phyloP scores from a whole-genome alignment of 2,797 vertebrate genomes.

The Coreius guichenoti region DNA sequence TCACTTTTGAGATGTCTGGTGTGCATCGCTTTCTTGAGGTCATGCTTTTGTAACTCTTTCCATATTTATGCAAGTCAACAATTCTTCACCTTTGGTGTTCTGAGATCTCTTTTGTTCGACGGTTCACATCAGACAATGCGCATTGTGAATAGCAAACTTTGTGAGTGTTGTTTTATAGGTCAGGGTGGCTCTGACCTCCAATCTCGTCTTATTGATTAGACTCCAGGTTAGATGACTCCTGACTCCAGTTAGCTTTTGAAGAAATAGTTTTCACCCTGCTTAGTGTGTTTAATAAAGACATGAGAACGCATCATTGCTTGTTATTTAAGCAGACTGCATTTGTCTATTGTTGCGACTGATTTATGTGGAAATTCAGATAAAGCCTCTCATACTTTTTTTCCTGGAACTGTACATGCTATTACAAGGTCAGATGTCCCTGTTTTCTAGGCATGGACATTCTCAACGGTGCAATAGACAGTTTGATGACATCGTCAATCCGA shows the following conservation, averaged over 20 bases:
- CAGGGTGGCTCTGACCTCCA: slow-evolving; percentile 6
- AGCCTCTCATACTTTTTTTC: background rate
- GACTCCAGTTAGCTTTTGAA: background rate
- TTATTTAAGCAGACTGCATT: background rate
- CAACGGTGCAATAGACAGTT: slow-evolving; percentile 90
- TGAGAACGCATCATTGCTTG: slow-evolving; percentile 1
- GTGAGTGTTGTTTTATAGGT: slow-evolving; percentile 5
- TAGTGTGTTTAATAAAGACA: background rate
- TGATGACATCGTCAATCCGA: slow-evolving; percentile 82
- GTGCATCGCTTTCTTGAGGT: background rate
- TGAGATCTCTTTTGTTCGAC: background rate
- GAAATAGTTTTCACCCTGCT: background rate
- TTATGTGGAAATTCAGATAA: background rate
- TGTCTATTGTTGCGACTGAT: background rate
- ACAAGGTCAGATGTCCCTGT: background rate
- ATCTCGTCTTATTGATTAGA: background rate
- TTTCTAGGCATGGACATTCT: slow-evolving; percentile 90
- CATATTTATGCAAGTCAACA: background rate
- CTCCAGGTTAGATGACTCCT: slow-evolving; percentile 10
- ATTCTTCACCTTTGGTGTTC: background rate
- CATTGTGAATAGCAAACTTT: background rate
- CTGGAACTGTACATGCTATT: slow-evolving; percentile 9
- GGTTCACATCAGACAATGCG: background rate
- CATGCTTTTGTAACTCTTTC: background rate
- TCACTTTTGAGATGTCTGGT: background rate